phyloP scores from a whole-genome alignment of 2,888 invertebrate species.

The Chrysolina oricalcia region DNA sequence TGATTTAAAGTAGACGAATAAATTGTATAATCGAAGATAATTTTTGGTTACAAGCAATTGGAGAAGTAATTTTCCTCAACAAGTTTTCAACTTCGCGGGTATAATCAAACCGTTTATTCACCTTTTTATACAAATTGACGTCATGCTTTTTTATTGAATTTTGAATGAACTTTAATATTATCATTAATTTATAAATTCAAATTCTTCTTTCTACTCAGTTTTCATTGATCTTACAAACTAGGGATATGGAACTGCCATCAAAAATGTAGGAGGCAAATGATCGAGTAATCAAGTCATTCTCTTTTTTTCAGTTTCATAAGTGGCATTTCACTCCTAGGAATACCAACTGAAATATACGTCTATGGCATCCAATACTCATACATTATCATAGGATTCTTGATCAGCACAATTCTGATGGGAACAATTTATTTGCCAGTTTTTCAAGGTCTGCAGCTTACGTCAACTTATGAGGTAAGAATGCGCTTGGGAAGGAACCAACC shows the following conservation, averaged over 20 bases:
- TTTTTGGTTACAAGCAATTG: too few species aligned
- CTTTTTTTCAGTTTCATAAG: constrained; percentile 56
- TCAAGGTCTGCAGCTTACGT: constrained; percentile 76
- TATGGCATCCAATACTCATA: constrained; percentile 71
- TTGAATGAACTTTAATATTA: too few species aligned
- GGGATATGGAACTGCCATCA: not conserved
- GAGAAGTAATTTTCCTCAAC: too few species aligned
- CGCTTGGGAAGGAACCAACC: too few species aligned
- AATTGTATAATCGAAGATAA: too few species aligned
- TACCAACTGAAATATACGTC: constrained; percentile 87
- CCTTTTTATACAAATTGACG: too few species aligned
- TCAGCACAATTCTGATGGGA: constrained; percentile 54
- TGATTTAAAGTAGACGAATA: too few species aligned
- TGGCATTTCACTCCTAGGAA: constrained; percentile 82
- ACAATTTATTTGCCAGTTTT: constrained; percentile 60
- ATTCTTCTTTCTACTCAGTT: not conserved
- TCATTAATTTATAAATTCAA: too few species aligned
- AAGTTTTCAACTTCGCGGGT: too few species aligned
- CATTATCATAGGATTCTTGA: constrained; percentile 73
- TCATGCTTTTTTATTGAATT: too few species aligned
- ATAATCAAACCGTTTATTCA: too few species aligned
- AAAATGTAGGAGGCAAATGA: too few species aligned
- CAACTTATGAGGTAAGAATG: constrained; percentile 80
- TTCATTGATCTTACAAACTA: not conserved
- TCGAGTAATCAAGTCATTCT: not conserved